These are phyloP conservation scores for Schizopygopsis pylzovi DNA, from an alignment of 2,797 vertebrate species.

Conservation along the genomic window DNA sequence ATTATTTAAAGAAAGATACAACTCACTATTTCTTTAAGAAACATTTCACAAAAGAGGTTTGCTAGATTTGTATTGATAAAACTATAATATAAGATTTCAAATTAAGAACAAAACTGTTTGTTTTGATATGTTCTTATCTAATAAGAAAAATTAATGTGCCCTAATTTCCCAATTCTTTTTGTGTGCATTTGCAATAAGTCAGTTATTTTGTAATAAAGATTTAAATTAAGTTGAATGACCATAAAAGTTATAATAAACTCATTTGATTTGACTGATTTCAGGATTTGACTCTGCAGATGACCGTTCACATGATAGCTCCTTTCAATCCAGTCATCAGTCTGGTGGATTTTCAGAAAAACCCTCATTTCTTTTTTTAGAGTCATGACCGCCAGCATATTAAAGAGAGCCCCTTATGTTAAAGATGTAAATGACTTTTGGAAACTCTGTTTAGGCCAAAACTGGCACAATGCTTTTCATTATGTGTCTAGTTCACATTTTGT, in stretches of 20 bases:
- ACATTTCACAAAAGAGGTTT: background rate
- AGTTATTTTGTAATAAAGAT: background rate
- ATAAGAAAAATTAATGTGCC: background rate
- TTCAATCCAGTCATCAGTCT: conserved; percentile 9
- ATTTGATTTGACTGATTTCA: background rate
- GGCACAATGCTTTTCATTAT: conserved; percentile 53
- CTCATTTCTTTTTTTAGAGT: conserved; percentile 39
- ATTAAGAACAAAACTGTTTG: background rate
- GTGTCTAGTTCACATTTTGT: conserved; percentile 3
- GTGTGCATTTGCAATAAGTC: background rate
- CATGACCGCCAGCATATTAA: conserved; percentile 32
- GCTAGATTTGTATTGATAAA: background rate
- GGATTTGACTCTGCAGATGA: background rate
- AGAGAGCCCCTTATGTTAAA: conserved; percentile 49
- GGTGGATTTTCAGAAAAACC: conserved; percentile 40
- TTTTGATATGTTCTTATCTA: background rate
- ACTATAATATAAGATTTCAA: background rate
- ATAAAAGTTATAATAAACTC: background rate
- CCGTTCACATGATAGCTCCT: conserved; percentile 8
- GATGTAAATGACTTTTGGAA: conserved; percentile 55
- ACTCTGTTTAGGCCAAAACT: conserved; percentile 25
- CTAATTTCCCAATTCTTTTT: background rate
- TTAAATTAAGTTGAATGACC: background rate
- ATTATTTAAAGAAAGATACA: background rate
- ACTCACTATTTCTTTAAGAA: background rate